Percentiles rank a stretch among this genome's conserved stretches.
phyloP scores from a whole-genome alignment of 2,888 invertebrate genomes.

The Mallateleia sp. region DNA sequence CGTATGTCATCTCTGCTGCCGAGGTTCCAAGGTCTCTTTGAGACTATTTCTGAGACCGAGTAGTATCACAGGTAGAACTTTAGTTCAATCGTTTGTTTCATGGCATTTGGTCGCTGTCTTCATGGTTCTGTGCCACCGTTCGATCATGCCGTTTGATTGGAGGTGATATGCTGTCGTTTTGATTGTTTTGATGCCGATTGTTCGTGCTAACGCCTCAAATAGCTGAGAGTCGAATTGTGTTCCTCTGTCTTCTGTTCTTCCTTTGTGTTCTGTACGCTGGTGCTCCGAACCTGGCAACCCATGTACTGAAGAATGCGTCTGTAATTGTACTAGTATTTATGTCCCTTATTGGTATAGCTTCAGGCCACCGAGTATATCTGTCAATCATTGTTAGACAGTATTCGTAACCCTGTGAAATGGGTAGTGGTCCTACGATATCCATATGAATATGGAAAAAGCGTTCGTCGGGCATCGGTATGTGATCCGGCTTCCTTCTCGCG shows the following conservation, averaged over 20 bases:
- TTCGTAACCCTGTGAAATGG: slow-evolving; percentile 56
- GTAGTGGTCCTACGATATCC: slow-evolving; percentile 86
- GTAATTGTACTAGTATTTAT: slow-evolving; percentile 81
- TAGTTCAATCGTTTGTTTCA: slow-evolving; percentile 60
- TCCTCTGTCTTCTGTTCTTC: slow-evolving; percentile 85
- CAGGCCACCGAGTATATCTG: slow-evolving; percentile 3
- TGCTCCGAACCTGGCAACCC: slow-evolving; percentile 84
- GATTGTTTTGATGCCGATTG: slow-evolving; percentile 71
- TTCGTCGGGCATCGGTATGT: slow-evolving; percentile 70
- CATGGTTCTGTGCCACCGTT: slow-evolving; percentile 82
- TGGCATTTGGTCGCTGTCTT: slow-evolving; percentile 81
- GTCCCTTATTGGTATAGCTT: slow-evolving; percentile 35
- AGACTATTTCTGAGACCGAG: slow-evolving; percentile 60
- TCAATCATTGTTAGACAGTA: background rate
- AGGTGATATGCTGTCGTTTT: too few relatives aligned
- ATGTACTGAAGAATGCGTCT: slow-evolving; percentile 78
- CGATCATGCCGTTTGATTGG: slow-evolving; percentile 77
- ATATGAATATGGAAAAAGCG: slow-evolving; percentile 85
- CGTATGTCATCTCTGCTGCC: slow-evolving; percentile 77
- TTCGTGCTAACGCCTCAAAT: slow-evolving; percentile 79
- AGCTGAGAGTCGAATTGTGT: slow-evolving; percentile 80
- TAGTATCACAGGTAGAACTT: slow-evolving; percentile 75
- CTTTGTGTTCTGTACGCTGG: slow-evolving; percentile 82
- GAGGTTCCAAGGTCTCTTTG: slow-evolving; percentile 70
- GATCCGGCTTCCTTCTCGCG: slow-evolving; percentile 27